Evolutionary conservation across 2,113 vertebrate species (phyloP), one percentile per base, ranked within the genome.

Genomic region (Chelonoidis abingdonii): DNA sequence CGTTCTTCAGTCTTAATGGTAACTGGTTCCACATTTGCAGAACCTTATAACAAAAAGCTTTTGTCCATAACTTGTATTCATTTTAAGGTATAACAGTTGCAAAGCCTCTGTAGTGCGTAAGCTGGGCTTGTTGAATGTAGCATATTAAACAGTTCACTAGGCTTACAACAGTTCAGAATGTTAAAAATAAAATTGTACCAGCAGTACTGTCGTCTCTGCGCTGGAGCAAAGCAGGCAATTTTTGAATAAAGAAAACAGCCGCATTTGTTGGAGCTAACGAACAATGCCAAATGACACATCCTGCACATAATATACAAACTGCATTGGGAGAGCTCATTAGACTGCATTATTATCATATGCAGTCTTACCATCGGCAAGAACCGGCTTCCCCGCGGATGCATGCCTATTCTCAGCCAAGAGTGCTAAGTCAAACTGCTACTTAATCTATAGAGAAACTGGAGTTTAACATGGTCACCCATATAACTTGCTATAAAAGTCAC

Each of bases 131-230:
- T 80, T 95, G 89, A 94, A 88, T 83, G 90, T 82, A 96, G 96
- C 90, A 91, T 65, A 97, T 97, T 97, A 97, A 97, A 96, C 96
- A 98, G 95, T 96, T 97, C 92, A 83, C 93, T 97, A 95, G 93
- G 88, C 92, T 96, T 97, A 95, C 96, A 98, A 94, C 59, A 83
- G 96, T 97, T 96, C 93, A 88, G 89, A 94, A 95, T 95, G 91
- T 95, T 95, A 96, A 97, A 96, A 97, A 96, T 95, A 96, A 97
- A 96, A 96, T 94, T 94, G 90, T 79, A 93, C 78, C 90, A 89
- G 88, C 27, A 86, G 53, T 44, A 87, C 53, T 93, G 80, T 79
- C 0, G 1, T 91, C 94, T 93, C 89, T 83, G 83, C 91, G 86
- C 80, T 84, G 89, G 84, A 86, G 87, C 75, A 80, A 87, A 85